Percentiles rank a stretch among this genome's conserved stretches.
These are phyloP conservation scores for Pycnomerus fuliginosus DNA, from an alignment of 2,888 invertebrate genomes.

Conservation along the genomic window DNA sequence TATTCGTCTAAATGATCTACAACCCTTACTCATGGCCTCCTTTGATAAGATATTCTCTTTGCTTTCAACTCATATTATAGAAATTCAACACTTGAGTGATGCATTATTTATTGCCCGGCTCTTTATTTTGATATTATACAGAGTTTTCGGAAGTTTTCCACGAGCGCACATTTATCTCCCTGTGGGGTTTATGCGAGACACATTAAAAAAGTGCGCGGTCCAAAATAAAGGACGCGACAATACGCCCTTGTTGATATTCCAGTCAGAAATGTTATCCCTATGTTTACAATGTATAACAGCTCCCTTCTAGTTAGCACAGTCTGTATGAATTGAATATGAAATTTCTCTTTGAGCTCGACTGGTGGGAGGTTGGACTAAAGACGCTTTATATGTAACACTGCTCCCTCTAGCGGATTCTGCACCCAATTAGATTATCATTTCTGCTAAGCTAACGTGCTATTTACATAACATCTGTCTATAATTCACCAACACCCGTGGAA, in stretches of 20 bases:
- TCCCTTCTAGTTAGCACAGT: conserved; percentile 37
- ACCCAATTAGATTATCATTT: neutral
- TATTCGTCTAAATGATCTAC: conserved; percentile 25
- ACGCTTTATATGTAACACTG: conserved; percentile 19
- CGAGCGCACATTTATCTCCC: no score
- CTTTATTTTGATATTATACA: conserved; percentile 16
- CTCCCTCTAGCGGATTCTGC: conserved; percentile 10
- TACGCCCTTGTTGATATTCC: conserved; percentile 35
- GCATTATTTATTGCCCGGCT: conserved; percentile 26
- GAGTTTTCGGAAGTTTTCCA: no score
- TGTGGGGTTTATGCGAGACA: no score
- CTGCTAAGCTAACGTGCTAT: conserved; percentile 14
- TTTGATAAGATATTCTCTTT: conserved; percentile 34
- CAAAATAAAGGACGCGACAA: no score
- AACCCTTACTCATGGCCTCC: conserved; percentile 20
- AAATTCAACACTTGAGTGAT: conserved; percentile 27
- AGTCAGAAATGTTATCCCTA: conserved; percentile 37
- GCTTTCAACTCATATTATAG: conserved; percentile 25
- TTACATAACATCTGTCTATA: conserved; percentile 22
- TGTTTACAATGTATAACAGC: conserved; percentile 41
- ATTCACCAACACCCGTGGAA: no score
- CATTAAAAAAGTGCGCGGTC: no score
- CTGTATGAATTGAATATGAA: conserved; percentile 41
- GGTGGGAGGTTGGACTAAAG: conserved; percentile 20
- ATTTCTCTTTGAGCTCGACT: conserved; percentile 33